Evolutionary conservation across 2,113 vertebrate genomes (phyloP).

Genomic region (Psittacara wagleri): DNA sequence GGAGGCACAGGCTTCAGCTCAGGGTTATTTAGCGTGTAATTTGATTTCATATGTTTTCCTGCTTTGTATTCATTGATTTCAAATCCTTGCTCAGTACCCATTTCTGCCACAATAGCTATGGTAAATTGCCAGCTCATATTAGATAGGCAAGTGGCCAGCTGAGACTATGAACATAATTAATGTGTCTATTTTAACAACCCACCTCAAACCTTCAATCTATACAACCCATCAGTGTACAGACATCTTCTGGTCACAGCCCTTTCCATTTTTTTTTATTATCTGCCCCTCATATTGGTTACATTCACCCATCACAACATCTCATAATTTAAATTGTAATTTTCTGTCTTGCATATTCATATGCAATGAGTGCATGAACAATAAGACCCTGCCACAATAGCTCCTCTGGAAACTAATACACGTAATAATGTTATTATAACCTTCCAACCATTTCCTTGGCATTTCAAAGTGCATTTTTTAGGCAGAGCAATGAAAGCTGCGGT

Average conservation of each 20-base stretch:
- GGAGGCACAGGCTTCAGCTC: background rate
- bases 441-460: background rate
- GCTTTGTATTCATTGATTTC: slow-evolving; percentile 11
- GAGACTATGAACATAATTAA: background rate
- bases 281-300: background rate
- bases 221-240: background rate
- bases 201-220: background rate
- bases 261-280: background rate
- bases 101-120: background rate
- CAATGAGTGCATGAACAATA: background rate
- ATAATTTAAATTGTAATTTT: background rate
- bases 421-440: background rate
- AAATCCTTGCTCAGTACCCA: background rate
- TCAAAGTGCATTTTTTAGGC: background rate
- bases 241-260: background rate
- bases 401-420: background rate
- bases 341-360: background rate
- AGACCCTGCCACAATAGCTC: background rate
- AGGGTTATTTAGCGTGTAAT: background rate
- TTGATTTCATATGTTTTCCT: background rate
- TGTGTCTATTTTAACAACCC: background rate
- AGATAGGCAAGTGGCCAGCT: background rate
- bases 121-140: background rate
- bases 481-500: background rate
- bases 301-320: background rate